A percentile compares a stretch with the other conserved stretches of the same genome.
phyloP scores from a whole-genome alignment of 2,888 invertebrate species.

The Mystacides longicornis region DNA sequence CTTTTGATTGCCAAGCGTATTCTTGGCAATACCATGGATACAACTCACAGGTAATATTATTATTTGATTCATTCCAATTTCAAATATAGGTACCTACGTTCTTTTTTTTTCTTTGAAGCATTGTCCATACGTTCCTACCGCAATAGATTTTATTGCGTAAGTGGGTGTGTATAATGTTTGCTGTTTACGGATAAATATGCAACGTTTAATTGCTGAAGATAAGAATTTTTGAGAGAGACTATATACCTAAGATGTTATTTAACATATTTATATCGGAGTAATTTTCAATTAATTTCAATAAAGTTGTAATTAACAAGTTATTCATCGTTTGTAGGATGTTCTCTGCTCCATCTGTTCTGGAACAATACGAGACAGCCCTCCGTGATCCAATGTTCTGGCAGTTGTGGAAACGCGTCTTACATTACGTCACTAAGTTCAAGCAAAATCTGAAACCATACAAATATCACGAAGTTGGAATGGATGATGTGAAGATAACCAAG shows the following conservation, averaged over 20 bases:
- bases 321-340: slow-evolving; percentile 45
- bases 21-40: slow-evolving; percentile 30
- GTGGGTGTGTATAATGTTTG: too few relatives aligned
- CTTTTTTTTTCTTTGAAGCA: too few relatives aligned
- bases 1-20: slow-evolving; percentile 49
- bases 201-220: too few relatives aligned
- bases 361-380: slow-evolving; percentile 56
- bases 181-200: too few relatives aligned
- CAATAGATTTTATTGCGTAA: too few relatives aligned
- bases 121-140: too few relatives aligned
- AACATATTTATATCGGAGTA: too few relatives aligned
- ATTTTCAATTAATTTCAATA: too few relatives aligned
- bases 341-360: slow-evolving; percentile 51
- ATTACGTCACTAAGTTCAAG: slow-evolving; percentile 54
- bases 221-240: too few relatives aligned
- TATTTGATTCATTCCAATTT: background rate
- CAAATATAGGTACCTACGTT: too few relatives aligned
- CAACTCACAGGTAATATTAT: slow-evolving; percentile 21
- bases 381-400: slow-evolving; percentile 70
- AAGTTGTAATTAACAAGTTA: too few relatives aligned
- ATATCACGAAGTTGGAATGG: slow-evolving; percentile 52
- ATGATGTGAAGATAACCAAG: slow-evolving; percentile 56
- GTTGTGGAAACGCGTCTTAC: slow-evolving; percentile 54
- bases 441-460: slow-evolving; percentile 54
- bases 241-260: too few relatives aligned